A percentile compares a stretch with the other conserved stretches of the same genome.
phyloP scores from a whole-genome alignment of 2,113 vertebrate genomes.

The Camelus dromedarius region DNA sequence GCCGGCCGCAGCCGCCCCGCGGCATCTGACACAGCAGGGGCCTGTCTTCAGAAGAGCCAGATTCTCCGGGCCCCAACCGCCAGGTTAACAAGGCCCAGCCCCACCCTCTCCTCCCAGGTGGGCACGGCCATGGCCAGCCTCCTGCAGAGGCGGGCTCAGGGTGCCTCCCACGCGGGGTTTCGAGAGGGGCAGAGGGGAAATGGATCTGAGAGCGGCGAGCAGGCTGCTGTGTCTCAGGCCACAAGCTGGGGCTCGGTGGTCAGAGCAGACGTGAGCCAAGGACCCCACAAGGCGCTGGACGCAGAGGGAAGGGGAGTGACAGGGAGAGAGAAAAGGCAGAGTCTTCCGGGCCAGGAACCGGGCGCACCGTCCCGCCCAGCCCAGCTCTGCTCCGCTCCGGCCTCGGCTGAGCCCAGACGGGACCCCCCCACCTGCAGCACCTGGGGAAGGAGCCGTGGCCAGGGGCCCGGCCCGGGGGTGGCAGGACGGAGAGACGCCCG shows the following conservation, averaged over 20 bases:
- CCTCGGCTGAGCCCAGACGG: not conserved
- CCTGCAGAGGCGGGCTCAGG: fast-evolving
- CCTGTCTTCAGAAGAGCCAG: not conserved
- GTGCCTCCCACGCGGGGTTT: fast-evolving
- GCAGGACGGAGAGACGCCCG: not conserved
- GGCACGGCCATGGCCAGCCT: fast-evolving
- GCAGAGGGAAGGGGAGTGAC: not conserved
- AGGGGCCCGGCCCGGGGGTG: not conserved
- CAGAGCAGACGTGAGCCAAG: not conserved
- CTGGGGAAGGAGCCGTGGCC: not conserved
- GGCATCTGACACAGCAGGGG: fast-evolving
- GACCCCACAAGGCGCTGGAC: fast-evolving
- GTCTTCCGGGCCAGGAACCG: fast-evolving
- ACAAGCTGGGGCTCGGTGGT: fast-evolving
- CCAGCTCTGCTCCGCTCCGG: not conserved
- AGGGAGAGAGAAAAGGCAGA: not conserved
- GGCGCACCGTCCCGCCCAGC: fast-evolving
- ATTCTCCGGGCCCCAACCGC: fast-evolving
- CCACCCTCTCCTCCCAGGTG: not conserved
- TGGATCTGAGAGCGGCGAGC: fast-evolving
- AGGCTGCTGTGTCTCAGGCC: not conserved
- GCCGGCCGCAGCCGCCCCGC: fast-evolving
- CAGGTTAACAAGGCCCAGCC: not conserved
- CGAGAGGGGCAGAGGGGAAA: fast-evolving
- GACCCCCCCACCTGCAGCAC: no score